Conservation (phyloP, 1,140 invertebrate species). For the Caerostris extrusa region DNA sequence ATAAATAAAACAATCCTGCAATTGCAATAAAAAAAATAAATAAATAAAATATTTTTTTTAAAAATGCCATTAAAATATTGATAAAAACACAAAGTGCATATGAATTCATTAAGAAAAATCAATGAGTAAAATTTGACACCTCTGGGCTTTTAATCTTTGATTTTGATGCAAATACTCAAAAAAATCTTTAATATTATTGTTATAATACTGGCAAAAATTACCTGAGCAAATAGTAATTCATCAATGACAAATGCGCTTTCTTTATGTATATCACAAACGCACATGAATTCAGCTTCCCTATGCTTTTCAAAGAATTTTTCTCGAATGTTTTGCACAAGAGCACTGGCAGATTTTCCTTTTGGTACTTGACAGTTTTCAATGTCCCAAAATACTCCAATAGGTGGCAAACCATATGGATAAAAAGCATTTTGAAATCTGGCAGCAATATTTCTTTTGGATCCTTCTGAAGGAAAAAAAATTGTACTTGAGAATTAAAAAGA, state of each 20-base stretch:
- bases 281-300: slow-evolving; percentile 93
- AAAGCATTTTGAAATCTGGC: slow-evolving; percentile 76
- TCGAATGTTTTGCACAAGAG: slow-evolving; percentile 89
- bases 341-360: slow-evolving; percentile 89
- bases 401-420: slow-evolving; percentile 82
- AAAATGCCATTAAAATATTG: too few relatives aligned
- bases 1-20: too few relatives aligned
- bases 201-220: slow-evolving; percentile 80
- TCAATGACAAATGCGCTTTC: slow-evolving; percentile 89
- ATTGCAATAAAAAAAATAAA: too few relatives aligned
- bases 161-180: too few relatives aligned
- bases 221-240: slow-evolving; percentile 94
- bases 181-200: too few relatives aligned
- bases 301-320: slow-evolving; percentile 89
- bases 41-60: too few relatives aligned
- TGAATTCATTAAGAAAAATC: too few relatives aligned
- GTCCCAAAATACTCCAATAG: slow-evolving; percentile 96
- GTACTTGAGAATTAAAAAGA: not conserved
- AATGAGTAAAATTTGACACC: too few relatives aligned
- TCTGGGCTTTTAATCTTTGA: too few relatives aligned
- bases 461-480: slow-evolving; percentile 31
- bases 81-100: too few relatives aligned
- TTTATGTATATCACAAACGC: slow-evolving; percentile 88
- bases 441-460: slow-evolving; percentile 75
- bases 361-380: slow-evolving; percentile 95